A percentile compares a stretch with the other conserved stretches of the same genome.
phyloP scores from a whole-genome alignment of 1,140 invertebrate species.

The Thaumatotibia leucotreta region DNA sequence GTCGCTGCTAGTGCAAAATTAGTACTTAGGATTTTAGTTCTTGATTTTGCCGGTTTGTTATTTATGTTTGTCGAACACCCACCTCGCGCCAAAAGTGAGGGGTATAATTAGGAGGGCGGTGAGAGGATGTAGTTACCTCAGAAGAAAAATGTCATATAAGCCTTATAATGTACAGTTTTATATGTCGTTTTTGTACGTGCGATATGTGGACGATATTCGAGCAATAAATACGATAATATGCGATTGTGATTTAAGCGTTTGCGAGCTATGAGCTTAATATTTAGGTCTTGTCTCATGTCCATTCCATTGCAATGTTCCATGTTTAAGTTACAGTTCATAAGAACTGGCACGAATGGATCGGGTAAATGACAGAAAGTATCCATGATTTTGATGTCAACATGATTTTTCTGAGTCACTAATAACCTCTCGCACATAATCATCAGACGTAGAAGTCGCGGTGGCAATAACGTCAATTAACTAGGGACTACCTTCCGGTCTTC shows the following conservation, averaged over 20 bases:
- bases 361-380: no score
- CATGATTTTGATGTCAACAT: no score
- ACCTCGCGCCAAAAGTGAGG: constrained; percentile 48
- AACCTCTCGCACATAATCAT: no score
- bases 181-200: neutral
- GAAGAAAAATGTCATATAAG: neutral
- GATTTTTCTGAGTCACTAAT: no score
- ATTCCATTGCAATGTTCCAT: no score
- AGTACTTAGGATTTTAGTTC: neutral
- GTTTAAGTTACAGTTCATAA: no score
- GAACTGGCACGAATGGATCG: no score
- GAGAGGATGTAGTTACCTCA: neutral
- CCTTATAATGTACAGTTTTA: neutral
- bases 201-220: constrained; percentile 8
- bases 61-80: constrained; percentile 59
- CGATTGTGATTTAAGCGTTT: neutral
- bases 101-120: constrained; percentile 5
- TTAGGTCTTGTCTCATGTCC: neutral
- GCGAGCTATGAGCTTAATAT: neutral
- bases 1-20: neutral
- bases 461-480: no score
- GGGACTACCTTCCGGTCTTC: no score
- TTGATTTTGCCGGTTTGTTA: neutral
- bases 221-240: constrained; percentile 2
- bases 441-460: no score